Evolutionary conservation across 2,113 vertebrate genomes (phyloP).

Genomic region (Tragelaphus imberbis): DNA sequence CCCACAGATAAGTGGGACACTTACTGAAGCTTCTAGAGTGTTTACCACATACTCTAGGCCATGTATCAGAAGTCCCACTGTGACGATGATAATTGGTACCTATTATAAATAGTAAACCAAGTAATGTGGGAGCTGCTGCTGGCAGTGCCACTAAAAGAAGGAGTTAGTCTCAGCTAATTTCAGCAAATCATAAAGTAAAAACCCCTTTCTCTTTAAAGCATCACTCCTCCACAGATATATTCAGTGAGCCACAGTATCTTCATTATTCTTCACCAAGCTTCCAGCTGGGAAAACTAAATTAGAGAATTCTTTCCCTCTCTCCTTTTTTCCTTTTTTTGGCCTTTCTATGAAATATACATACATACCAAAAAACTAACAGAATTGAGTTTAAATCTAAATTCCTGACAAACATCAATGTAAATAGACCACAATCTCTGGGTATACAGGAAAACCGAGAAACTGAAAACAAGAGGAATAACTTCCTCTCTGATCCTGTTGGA

Average conservation of each 20-base stretch:
- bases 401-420: background rate
- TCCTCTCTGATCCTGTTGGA: background rate
- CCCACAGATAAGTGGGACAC: background rate
- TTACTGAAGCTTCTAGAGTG: background rate
- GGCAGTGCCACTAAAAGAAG: background rate
- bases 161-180: background rate
- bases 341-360: background rate
- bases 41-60: background rate
- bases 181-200: background rate
- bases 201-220: background rate
- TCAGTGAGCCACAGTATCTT: background rate
- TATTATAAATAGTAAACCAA: background rate
- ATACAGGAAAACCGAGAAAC: background rate
- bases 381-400: background rate
- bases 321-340: background rate
- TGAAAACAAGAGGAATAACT: background rate
- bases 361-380: background rate
- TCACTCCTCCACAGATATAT: background rate
- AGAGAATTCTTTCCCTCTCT: background rate
- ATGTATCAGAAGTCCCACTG: background rate
- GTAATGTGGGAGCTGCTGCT: background rate
- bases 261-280: background rate
- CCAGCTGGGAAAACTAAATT: background rate
- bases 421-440: background rate
- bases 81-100: background rate